These are phyloP conservation scores for Halichondria panicea DNA, from an alignment of 37 sponge, comb jelly and placozoan genomes.

Conservation along the genomic window DNA sequence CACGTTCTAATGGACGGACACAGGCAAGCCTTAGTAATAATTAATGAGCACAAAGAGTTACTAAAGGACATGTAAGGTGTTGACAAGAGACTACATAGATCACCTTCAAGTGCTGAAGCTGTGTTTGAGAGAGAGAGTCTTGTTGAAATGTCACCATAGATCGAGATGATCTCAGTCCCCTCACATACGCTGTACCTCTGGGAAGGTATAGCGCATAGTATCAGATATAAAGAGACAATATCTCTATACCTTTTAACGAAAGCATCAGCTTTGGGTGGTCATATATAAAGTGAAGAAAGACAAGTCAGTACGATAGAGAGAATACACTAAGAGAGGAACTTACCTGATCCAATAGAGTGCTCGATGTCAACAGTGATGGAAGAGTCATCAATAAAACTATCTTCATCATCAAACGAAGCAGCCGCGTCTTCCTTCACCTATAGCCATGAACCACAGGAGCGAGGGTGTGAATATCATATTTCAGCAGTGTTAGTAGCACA, in stretches of 20 bases:
- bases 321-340: no score
- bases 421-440: background rate
- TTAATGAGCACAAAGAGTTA: no score
- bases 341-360: slow-evolving; percentile 34
- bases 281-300: background rate
- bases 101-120: slow-evolving; percentile 11
- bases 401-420: slow-evolving; percentile 1
- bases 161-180: slow-evolving; percentile 14
- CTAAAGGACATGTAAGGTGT: no score
- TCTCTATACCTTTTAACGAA: background rate
- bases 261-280: slow-evolving; percentile 2
- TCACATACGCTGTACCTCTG: slow-evolving; percentile 17
- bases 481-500: background rate
- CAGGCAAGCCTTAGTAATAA: no score
- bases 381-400: background rate
- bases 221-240: background rate
- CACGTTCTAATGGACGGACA: background rate
- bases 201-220: no score
- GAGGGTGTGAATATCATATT: background rate
- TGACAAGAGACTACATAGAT: background rate
- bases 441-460: slow-evolving; percentile 1
- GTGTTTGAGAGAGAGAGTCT: background rate
- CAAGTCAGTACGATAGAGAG: no score
- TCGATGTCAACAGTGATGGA: slow-evolving; percentile 24
- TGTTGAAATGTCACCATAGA: slow-evolving; percentile 3